phyloP scores from a whole-genome alignment of 2,888 invertebrate genomes.

The Labia minor region DNA sequence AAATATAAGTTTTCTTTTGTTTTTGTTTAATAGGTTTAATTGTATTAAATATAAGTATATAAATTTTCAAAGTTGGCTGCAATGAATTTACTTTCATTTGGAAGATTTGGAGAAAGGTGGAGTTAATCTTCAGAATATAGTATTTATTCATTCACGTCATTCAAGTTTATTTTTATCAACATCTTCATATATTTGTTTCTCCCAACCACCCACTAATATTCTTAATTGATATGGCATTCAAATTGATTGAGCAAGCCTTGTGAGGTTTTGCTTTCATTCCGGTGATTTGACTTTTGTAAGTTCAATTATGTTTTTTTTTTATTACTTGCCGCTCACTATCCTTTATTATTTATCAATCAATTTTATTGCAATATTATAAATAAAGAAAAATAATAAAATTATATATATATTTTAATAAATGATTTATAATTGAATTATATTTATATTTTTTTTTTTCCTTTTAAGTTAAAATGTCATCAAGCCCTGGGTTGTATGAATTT shows the following conservation, averaged over 20 bases:
- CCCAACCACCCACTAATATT: neutral
- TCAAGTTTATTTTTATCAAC: neutral
- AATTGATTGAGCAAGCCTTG: neutral
- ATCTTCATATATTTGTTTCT: neutral
- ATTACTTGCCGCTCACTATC: neutral
- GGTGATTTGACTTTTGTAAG: neutral
- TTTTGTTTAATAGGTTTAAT: neutral
- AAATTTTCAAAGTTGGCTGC: neutral
- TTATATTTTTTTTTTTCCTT: constrained; percentile 16
- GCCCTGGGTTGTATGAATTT: constrained; percentile 73
- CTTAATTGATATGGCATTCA: neutral
- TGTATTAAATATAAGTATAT: neutral
- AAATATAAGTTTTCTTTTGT: no score
- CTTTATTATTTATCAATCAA: neutral
- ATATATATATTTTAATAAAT: no score
- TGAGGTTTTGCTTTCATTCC: neutral
- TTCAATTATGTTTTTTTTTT: neutral
- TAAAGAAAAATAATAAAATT: no score
- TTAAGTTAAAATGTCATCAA: constrained; percentile 28
- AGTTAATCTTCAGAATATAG: neutral
- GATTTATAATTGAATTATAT: neutral
- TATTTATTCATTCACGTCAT: neutral
- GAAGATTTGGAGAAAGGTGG: neutral
- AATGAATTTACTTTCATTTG: neutral
- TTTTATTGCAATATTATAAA: neutral